Evolutionary conservation across 2,797 vertebrate genomes (phyloP).

Genomic region (Melanotaenia trifasciata): DNA sequence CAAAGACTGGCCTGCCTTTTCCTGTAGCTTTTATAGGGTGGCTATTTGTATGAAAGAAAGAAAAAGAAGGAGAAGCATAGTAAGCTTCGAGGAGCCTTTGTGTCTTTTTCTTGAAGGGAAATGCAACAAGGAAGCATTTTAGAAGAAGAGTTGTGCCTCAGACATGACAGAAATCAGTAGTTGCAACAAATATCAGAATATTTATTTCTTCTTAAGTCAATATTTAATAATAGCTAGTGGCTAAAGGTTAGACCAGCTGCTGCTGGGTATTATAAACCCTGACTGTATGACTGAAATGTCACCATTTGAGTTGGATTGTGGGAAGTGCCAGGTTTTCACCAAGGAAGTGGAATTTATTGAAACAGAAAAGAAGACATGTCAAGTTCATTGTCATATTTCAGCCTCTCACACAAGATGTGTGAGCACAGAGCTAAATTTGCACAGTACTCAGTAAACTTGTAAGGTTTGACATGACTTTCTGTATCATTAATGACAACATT

Average conservation of each 20-base stretch:
- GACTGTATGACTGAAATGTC: slow-evolving; percentile 10
- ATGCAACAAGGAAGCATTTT: slow-evolving; percentile 35
- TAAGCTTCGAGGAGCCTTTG: slow-evolving; percentile 41
- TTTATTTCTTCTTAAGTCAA: neutral
- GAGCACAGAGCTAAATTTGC: neutral
- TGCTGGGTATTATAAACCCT: neutral
- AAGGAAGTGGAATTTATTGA: slow-evolving; percentile 1
- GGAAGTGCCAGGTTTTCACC: slow-evolving; percentile 6
- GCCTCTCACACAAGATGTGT: neutral
- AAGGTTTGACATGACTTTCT: neutral
- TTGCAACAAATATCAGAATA: slow-evolving; percentile 7
- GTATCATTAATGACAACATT: neutral
- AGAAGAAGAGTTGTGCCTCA: slow-evolving; percentile 14
- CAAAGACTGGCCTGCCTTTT: slow-evolving; percentile 60
- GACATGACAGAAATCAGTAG: slow-evolving; percentile 23
- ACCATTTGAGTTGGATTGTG: slow-evolving; percentile 8
- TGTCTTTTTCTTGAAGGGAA: slow-evolving; percentile 45
- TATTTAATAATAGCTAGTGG: slow-evolving; percentile 10
- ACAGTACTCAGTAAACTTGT: neutral
- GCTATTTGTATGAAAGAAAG: slow-evolving; percentile 31
- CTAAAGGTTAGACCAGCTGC: slow-evolving; percentile 7
- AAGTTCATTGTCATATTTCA: neutral
- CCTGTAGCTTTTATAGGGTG: slow-evolving; percentile 61
- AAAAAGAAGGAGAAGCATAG: slow-evolving; percentile 37
- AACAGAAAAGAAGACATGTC: neutral